A percentile compares a stretch with the other conserved stretches of the same genome.
Evolutionary conservation across 2,888 invertebrate genomes (phyloP).

Genomic region (Campopleginae sp.): DNA sequence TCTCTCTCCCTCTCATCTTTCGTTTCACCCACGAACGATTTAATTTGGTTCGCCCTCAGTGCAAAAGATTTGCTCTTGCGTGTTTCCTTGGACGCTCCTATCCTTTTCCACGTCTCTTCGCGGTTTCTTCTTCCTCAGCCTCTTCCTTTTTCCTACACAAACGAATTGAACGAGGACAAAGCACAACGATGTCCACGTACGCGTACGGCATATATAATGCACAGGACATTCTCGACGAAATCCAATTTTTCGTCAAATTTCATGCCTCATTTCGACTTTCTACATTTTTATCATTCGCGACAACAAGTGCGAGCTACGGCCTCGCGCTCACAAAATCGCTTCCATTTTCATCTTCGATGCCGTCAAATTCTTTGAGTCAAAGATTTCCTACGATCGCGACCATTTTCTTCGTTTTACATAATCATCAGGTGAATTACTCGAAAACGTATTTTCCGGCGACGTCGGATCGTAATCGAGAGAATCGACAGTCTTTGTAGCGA

Average conservation of each 20-base stretch:
- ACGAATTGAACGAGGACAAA: slow-evolving; percentile 49
- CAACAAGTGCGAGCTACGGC: no score
- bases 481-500: no score
- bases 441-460: background rate
- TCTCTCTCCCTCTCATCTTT: background rate
- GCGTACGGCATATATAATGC: background rate
- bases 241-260: background rate
- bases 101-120: slow-evolving; percentile 35
- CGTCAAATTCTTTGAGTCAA: background rate
- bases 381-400: background rate
- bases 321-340: no score
- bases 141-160: slow-evolving; percentile 55
- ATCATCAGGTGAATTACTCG: background rate
- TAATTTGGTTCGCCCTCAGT: slow-evolving; percentile 60
- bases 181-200: slow-evolving; percentile 29
- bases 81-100: slow-evolving; percentile 51
- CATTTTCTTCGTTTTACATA: background rate
- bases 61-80: slow-evolving; percentile 55
- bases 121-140: slow-evolving; percentile 64
- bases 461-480: background rate
- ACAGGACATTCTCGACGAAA: background rate
- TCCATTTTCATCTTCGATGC: background rate
- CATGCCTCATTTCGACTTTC: background rate
- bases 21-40: slow-evolving; percentile 50
- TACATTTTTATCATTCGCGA: no score